A percentile compares a stretch with the other conserved stretches of the same genome.
Evolutionary conservation across 2,888 invertebrate genomes (phyloP).

Genomic region (Yponomeuta plumbellus): DNA sequence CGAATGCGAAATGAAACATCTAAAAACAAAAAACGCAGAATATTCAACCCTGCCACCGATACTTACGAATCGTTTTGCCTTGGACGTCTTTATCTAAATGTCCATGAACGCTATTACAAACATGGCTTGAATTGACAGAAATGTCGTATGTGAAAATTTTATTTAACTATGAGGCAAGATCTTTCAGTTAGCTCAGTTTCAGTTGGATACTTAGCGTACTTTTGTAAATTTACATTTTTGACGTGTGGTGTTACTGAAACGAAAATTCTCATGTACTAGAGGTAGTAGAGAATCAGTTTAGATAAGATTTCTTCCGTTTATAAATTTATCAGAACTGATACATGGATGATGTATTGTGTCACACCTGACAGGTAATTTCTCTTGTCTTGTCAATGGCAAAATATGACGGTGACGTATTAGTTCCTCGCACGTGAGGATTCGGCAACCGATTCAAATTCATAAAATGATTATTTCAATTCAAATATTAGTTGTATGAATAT

Average conservation of each 20-base stretch:
- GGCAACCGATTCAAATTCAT: neutral
- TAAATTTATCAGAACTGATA: neutral
- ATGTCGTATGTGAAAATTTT: constrained; percentile 33
- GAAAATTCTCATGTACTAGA: too few relatives aligned
- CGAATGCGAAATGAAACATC: constrained; percentile 38
- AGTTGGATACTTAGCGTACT: neutral
- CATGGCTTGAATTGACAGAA: constrained; percentile 38
- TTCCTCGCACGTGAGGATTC: neutral
- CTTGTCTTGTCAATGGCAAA: neutral
- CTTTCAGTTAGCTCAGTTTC: constrained; percentile 19
- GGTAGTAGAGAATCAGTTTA: neutral
- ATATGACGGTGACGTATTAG: neutral
- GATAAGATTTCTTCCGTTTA: neutral
- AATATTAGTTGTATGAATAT: neutral
- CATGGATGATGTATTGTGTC: neutral
- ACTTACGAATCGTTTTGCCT: constrained; percentile 40
- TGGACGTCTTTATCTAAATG: constrained; percentile 28
- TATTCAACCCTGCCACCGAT: constrained; percentile 33
- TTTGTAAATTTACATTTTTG: neutral
- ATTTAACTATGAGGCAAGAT: constrained; percentile 30
- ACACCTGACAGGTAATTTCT: constrained; percentile 1
- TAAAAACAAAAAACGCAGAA: constrained; percentile 27
- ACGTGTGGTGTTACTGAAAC: neutral
- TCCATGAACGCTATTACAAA: constrained; percentile 47
- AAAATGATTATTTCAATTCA: neutral